Evolutionary conservation across 2,888 invertebrate genomes (phyloP).

Genomic region (Melanostoma scalare): DNA sequence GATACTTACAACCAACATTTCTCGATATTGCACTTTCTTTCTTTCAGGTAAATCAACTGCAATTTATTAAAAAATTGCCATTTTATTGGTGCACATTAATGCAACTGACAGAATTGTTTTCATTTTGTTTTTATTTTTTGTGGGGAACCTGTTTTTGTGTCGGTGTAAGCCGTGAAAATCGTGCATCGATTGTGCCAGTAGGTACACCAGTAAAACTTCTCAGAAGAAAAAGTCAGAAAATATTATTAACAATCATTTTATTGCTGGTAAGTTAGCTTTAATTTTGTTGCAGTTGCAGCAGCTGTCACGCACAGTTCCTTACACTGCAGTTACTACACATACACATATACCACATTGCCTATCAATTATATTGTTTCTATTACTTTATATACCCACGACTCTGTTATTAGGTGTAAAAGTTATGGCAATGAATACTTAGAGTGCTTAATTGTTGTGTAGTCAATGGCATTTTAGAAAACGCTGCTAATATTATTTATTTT

Average conservation of each 20-base stretch:
- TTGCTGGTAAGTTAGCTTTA: neutral
- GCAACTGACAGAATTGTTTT: slow-evolving; percentile 3
- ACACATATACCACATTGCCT: neutral
- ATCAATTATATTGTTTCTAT: slow-evolving; percentile 47
- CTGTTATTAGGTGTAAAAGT: slow-evolving; percentile 35
- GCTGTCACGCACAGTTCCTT: slow-evolving; percentile 46
- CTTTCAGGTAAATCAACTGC: slow-evolving; percentile 27
- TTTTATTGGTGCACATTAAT: slow-evolving; percentile 40
- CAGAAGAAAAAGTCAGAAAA: neutral
- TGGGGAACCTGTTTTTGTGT: slow-evolving; percentile 32
- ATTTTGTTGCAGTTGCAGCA: slow-evolving; percentile 9
- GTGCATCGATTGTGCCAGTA: slow-evolving; percentile 31
- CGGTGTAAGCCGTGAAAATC: slow-evolving; percentile 42
- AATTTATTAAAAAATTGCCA: slow-evolving; percentile 40
- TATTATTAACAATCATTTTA: slow-evolving; percentile 20
- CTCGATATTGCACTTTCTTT: slow-evolving; percentile 45
- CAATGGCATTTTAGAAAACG: slow-evolving; percentile 56
- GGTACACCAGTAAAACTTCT: slow-evolving; percentile 20
- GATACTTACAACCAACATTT: no score
- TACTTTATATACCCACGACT: slow-evolving; percentile 27
- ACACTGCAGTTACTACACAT: slow-evolving; percentile 41
- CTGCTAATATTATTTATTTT: slow-evolving; percentile 3
- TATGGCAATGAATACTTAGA: slow-evolving; percentile 57
- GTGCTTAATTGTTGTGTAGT: slow-evolving; percentile 56
- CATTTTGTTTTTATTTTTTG: neutral